These are phyloP conservation scores for Enteromius fasciolatus DNA, from an alignment of 2,797 vertebrate genomes.

Conservation along the genomic window DNA sequence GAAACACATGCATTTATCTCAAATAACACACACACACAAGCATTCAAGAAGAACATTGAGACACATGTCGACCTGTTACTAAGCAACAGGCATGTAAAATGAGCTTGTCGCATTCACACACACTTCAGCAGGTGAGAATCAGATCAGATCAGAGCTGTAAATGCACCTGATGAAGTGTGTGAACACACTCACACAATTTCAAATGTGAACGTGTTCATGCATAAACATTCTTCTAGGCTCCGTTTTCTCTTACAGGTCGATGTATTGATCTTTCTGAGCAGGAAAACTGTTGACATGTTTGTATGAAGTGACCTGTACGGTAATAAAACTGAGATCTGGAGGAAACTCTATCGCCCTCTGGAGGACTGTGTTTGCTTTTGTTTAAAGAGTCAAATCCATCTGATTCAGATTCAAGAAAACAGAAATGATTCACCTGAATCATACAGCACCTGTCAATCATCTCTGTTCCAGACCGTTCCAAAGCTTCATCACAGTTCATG, in stretches of 20 bases:
- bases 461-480: neutral
- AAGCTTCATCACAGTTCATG: neutral
- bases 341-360: neutral
- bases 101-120: neutral
- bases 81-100: neutral
- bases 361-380: neutral
- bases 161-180: neutral
- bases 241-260: neutral
- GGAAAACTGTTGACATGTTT: neutral
- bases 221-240: neutral
- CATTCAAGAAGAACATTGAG: neutral
- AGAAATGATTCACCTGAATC: neutral
- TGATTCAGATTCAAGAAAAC: neutral
- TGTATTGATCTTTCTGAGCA: neutral
- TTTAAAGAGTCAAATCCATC: neutral
- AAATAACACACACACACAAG: neutral
- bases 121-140: neutral
- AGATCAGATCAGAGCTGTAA: neutral
- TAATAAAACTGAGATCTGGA: neutral
- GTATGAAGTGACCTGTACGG: neutral
- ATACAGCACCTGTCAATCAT: slow-evolving; percentile 5
- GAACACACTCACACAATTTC: neutral
- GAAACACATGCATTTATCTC: neutral
- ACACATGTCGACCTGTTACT: neutral
- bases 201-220: neutral